Base-by-base conservation (phyloP, 2,888 invertebrate species). In the Abrostola tripartita region DNA sequence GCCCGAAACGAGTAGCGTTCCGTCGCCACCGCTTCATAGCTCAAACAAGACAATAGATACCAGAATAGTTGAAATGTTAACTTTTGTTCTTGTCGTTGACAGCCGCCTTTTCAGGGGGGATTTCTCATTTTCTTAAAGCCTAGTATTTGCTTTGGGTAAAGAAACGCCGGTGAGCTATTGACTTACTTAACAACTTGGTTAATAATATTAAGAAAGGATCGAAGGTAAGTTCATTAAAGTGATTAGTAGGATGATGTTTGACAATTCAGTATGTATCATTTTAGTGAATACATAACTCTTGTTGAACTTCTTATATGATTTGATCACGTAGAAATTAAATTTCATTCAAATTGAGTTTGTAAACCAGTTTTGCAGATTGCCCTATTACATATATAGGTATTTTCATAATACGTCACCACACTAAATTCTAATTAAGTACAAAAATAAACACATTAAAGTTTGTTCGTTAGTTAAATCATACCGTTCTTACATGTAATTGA, bases 11-110 rank as follows among this genome's bases (percentile, higher is more conserved):
- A 84, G 85, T 83, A 81, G 77, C 76, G 77, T 82, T 77, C 81
- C 79, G 76, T 80, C 68, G 82, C 83, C 79, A 76, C 63, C 57
- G 73, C 73, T 79, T 78, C 80, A 79, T 67, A 81, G 76, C 79
- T 80, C 74, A 82, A 81, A 81, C 84, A 81, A 88, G 81, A 90
- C 90, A 90, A 90, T 89, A 83, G 86, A 81, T 76, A 76, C 71
- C 83, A 84, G 82, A 87, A 87, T 88, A 88, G 88, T 83, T 84
- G 77, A 81, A 86, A 86, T 83, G 83, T 81, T 82, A 82, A 84
- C 85, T 87, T 88, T 87, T 87, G 83, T 85, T 85, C 78, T 81
- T 81, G 78, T 76, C 79, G 76, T 79, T 81, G 76, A 82, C 79
- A 80, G 78, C 68, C 67, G 75, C 65, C 79, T 81, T 78, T 70